Base-by-base conservation (phyloP, 2,797 vertebrate genomes). In the Tragelaphus eurycerus region DNA sequence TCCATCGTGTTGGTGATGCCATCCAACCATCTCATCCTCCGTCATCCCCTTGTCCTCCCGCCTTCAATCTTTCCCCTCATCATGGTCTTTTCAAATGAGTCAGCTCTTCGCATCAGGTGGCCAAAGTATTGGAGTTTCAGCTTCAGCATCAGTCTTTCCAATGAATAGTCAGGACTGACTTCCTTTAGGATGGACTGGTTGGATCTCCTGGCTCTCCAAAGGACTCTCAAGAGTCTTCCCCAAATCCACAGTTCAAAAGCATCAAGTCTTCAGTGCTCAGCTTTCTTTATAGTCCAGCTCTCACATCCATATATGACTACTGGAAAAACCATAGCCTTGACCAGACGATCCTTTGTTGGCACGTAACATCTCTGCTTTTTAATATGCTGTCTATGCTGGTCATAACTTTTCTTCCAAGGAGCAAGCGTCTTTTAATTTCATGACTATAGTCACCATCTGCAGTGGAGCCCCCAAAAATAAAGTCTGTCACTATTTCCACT, bases 31-130 rank as follows among this genome's bases (percentile, higher is more conserved):
- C 67, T 71, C 34, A 38, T 38, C 19, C 5, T 38, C 19, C 11
- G 0, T 71, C 0, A 1, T 38, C 34, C n/a, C 64, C 19, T 38
- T 38, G 34, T 71, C 64, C 64, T 67, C 67, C 34, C 2, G 0
- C 34, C 34, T 23, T 71, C 67, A 23, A 12, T 23, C 19, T 38
- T 71, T 71, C 67, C 67, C 34, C 23, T 17, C 34, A 23, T 38
- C 19, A 23, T 19, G 67, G 10, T 71, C 34, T 71, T 71, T 71
- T 38, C 34, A 3, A 71, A 38, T 12, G 34, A 71, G 34, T 38
- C 19, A 38, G 34, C 23, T 71, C 67, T 71, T 71, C 6, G 19
- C 67, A 71, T 71, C 67, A 71, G 10, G 2, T 38, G 10, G 19
- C n/a, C 64, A 38, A 71, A 34, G 2, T 71, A 38, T 12, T 71